These are phyloP conservation scores for Temnopleurus reevesii DNA, from an alignment of 53 echinoderm and acorn worm species.

Conservation along the genomic window DNA sequence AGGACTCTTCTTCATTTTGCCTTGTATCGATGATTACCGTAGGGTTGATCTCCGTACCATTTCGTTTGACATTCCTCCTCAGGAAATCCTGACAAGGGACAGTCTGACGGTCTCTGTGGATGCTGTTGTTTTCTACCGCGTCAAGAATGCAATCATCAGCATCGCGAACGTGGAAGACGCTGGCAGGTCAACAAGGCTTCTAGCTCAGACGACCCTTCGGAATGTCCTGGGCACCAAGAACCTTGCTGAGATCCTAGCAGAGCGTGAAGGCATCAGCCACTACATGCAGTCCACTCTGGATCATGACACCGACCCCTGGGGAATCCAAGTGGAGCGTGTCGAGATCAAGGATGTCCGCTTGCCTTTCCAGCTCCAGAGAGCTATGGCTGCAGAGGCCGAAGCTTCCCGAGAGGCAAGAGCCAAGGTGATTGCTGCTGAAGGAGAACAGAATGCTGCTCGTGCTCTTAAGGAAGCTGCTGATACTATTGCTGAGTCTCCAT, in stretches of 20 bases:
- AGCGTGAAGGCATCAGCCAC: conserved; percentile 83
- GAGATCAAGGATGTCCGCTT: conserved; percentile 97
- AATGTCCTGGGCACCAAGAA: conserved; percentile 99
- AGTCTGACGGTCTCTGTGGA: conserved; percentile 96
- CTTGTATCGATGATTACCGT: conserved; percentile 76
- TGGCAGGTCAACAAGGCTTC: conserved; percentile 80
- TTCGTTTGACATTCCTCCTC: conserved; percentile 82
- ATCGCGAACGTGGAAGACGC: conserved; percentile 96
- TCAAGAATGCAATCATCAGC: conserved; percentile 89
- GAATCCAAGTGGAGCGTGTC: conserved; percentile 93
- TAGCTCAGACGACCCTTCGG: conserved; percentile 95
- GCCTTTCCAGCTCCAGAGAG: conserved; percentile 84
- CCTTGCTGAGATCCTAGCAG: conserved; percentile 84
- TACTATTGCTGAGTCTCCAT: conserved; percentile 80
- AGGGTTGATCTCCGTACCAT: conserved; percentile 77
- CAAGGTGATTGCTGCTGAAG: conserved; percentile 97
- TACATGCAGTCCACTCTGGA: conserved; percentile 93
- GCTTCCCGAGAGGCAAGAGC: conserved; percentile 92
- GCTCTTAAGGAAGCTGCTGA: conserved; percentile 99
- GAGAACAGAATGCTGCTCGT: conserved; percentile 92
- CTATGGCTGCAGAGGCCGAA: conserved; percentile 98
- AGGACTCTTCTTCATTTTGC: conserved; percentile 78
- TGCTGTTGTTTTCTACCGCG: conserved; percentile 96
- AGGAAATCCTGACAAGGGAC: conserved; percentile 88
- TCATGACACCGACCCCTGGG: conserved; percentile 97